These are phyloP conservation scores for Oscheius sp. DNA, from an alignment of 2,888 invertebrate species.

Conservation along the genomic window DNA sequence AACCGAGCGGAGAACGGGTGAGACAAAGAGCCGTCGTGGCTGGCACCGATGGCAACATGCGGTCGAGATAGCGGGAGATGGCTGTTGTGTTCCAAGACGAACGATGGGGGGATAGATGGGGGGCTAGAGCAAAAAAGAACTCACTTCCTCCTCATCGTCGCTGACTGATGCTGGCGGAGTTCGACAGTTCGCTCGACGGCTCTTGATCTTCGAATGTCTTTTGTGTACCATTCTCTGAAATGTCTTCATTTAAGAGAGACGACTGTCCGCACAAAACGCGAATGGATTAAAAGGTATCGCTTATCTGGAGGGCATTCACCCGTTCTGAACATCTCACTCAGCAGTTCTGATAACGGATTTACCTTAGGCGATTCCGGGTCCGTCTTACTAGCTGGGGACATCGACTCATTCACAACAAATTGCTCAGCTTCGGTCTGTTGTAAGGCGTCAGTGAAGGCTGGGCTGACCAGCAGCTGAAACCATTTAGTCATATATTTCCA, in stretches of 20 bases:
- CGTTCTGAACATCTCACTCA: slow-evolving; percentile 21
- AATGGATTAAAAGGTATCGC: slow-evolving; percentile 1
- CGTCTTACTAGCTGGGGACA: slow-evolving; percentile 6
- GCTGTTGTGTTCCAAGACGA: no score
- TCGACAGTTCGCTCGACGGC: not conserved
- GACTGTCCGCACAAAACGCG: no score
- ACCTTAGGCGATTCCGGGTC: not conserved
- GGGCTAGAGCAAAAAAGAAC: not conserved
- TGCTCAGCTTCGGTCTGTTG: slow-evolving; percentile 12
- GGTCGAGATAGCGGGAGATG: no score
- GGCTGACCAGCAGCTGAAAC: slow-evolving; percentile 25
- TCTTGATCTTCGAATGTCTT: not conserved
- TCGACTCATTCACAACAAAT: not conserved
- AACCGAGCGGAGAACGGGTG: not conserved
- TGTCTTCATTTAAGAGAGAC: not conserved
- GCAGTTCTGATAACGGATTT: slow-evolving; percentile 6
- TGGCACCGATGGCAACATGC: no score
- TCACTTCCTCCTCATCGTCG: slow-evolving; percentile 19
- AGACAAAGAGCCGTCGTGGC: not conserved
- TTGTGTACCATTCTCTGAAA: slow-evolving; percentile 12
- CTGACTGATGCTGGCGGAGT: slow-evolving; percentile 15
- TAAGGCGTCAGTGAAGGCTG: slow-evolving; percentile 18
- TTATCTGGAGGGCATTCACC: slow-evolving; percentile 7
- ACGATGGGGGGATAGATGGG: no score
- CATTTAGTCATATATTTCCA: no score